phyloP scores from a whole-genome alignment of 2,113 vertebrate genomes.

The Mesitornis unicolor region DNA sequence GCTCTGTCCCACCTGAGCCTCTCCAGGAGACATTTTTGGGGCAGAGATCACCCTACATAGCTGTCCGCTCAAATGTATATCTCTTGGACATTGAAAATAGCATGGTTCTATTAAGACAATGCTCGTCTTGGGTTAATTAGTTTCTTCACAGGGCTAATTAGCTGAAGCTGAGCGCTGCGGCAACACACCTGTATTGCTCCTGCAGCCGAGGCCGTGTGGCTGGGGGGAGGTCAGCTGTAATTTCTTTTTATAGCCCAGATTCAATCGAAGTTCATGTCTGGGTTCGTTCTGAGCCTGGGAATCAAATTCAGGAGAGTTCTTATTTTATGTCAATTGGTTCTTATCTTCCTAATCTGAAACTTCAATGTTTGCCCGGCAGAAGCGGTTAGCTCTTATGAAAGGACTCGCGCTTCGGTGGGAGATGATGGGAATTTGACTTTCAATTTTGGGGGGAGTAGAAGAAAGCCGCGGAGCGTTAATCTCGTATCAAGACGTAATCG shows the following conservation, averaged over 20 bases:
- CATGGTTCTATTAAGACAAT: not conserved
- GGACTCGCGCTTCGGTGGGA: not conserved
- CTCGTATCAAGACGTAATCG: not conserved
- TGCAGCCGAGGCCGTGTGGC: accelerated
- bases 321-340: not conserved
- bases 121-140: not conserved
- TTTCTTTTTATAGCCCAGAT: not conserved
- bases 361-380: constrained; percentile 21
- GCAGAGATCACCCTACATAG: accelerated
- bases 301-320: not conserved
- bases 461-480: not conserved
- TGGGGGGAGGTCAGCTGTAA: not conserved
- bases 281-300: not conserved
- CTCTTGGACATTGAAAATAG: not conserved
- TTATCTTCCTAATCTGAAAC: constrained; percentile 33
- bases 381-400: not conserved
- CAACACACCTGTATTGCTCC: not conserved
- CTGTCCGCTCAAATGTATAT: accelerated
- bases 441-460: not conserved
- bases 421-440: not conserved
- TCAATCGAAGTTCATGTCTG: not conserved
- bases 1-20: not conserved
- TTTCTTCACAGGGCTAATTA: not conserved
- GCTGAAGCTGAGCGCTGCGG: not conserved
- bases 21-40: not conserved